Evolutionary conservation across 2,888 invertebrate species (phyloP).

Genomic region (Melinopterus prodromus): DNA sequence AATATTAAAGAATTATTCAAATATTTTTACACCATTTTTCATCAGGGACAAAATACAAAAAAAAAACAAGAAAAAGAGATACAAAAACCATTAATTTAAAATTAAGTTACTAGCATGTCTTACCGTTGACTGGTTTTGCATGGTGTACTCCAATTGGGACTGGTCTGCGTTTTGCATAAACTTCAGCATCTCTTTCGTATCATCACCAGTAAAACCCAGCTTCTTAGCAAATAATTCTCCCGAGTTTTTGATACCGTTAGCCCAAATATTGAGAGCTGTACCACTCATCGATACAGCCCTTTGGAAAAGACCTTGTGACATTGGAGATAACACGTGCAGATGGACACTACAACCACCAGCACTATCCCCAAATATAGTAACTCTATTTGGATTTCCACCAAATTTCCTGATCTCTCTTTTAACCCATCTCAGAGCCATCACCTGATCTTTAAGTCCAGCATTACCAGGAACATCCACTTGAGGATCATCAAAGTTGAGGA

Average conservation of each 20-base stretch:
- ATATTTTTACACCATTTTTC: no score
- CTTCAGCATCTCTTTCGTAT: conserved; percentile 12
- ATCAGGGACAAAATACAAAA: no score
- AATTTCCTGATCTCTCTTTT: conserved; percentile 58
- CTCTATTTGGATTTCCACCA: conserved; percentile 59
- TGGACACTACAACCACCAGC: conserved; percentile 60
- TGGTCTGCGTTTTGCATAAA: conserved; percentile 23
- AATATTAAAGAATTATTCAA: no score
- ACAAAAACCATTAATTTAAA: background rate
- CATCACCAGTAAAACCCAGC: conserved; percentile 17
- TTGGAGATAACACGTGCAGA: conserved; percentile 59
- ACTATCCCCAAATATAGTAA: conserved; percentile 62
- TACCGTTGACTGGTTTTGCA: conserved; percentile 26
- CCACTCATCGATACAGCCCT: conserved; percentile 30
- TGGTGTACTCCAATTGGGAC: conserved; percentile 12
- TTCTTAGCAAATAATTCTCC: conserved; percentile 19
- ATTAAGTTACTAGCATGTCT: background rate
- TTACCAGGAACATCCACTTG: conserved; percentile 60
- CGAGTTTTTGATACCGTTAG: conserved; percentile 22
- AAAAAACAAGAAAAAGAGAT: background rate
- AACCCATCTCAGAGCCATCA: conserved; percentile 60
- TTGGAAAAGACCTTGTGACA: conserved; percentile 48
- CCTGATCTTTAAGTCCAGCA: conserved; percentile 61
- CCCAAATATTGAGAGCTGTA: conserved; percentile 23
- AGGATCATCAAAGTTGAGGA: conserved; percentile 57